Conservation (phyloP, 2,113 vertebrate genomes). For the Catharus bicknelli region DNA sequence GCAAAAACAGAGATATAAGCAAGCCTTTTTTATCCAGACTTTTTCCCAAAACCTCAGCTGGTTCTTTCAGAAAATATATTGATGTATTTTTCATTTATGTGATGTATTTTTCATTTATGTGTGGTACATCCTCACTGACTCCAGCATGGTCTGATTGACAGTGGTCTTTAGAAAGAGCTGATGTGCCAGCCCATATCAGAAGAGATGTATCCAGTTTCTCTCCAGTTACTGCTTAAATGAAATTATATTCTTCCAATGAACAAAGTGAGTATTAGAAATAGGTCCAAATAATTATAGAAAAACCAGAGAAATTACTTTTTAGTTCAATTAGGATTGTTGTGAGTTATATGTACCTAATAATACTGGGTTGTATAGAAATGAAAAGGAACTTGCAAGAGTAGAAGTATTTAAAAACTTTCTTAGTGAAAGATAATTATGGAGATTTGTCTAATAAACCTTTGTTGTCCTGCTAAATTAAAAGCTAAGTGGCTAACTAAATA, state of each 20-base stretch:
- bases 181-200: background rate
- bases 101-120: background rate
- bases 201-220: background rate
- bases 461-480: constrained; percentile 53
- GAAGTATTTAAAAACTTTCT: background rate
- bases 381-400: background rate
- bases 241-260: background rate
- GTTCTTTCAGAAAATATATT: background rate
- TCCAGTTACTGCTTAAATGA: background rate
- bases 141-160: background rate
- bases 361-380: background rate
- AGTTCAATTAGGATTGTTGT: background rate
- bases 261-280: background rate
- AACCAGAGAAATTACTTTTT: background rate
- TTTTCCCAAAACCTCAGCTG: background rate
- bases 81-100: background rate
- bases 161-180: background rate
- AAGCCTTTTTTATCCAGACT: background rate
- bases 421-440: background rate
- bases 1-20: background rate
- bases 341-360: background rate
- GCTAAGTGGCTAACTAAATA: constrained; percentile 53
- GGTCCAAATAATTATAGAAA: background rate
- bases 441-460: constrained; percentile 13
- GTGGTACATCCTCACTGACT: background rate